Evolutionary conservation across 1,140 invertebrate species (phyloP).

Genomic region (Heliconius hermathena): DNA sequence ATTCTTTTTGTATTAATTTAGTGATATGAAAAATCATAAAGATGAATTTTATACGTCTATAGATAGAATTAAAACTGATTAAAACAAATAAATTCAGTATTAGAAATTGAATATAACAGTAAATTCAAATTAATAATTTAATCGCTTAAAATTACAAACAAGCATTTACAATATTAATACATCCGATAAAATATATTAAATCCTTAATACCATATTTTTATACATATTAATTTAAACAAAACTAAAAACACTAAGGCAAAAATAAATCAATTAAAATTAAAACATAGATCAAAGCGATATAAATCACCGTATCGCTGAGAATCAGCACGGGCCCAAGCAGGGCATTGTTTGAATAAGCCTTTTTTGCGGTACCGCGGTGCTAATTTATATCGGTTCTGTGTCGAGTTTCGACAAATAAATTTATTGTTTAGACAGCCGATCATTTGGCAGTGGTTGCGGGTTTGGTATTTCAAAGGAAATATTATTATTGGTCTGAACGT

Average conservation of each 20-base stretch:
- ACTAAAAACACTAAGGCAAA: background rate
- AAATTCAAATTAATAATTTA: too few species aligned
- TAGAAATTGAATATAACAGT: too few species aligned
- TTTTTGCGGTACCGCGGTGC: conserved; percentile 54
- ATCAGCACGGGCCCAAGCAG: conserved; percentile 34
- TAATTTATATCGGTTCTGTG: conserved; percentile 64
- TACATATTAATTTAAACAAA: background rate
- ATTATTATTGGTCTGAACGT: background rate
- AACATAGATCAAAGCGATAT: conserved; percentile 30
- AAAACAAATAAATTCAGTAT: too few species aligned
- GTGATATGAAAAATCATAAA: too few species aligned
- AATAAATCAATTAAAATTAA: conserved; percentile 3
- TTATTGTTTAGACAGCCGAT: conserved; percentile 49
- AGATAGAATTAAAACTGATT: too few species aligned
- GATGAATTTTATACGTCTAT: too few species aligned
- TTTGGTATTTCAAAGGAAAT: conserved; percentile 6
- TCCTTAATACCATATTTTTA: background rate
- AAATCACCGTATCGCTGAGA: conserved; percentile 36
- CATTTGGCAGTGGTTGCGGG: conserved; percentile 28
- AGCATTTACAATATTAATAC: too few species aligned
- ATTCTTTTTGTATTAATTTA: too few species aligned
- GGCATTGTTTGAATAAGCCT: conserved; percentile 53
- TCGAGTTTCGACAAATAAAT: conserved; percentile 54
- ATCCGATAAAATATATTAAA: background rate
- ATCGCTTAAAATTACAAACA: too few species aligned